These are phyloP conservation scores for Lasioglossum pauxillum DNA, from an alignment of 2,888 invertebrate species.

Conservation along the genomic window DNA sequence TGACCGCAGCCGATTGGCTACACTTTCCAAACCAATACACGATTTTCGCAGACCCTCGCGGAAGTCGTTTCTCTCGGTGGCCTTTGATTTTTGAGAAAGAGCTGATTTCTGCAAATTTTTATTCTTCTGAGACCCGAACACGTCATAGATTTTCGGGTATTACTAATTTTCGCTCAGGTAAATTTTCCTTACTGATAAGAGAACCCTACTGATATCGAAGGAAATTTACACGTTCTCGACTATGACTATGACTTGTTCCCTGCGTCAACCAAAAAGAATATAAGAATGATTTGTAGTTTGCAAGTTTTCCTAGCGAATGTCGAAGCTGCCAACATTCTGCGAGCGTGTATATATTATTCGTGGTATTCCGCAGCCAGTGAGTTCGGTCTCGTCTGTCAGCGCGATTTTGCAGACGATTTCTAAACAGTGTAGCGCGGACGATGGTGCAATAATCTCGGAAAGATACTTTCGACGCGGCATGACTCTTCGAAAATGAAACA, in stretches of 20 bases:
- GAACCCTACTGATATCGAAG: no score
- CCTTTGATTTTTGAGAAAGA: no score
- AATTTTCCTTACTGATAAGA: no score
- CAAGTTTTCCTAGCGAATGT: background rate
- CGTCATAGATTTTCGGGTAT: no score
- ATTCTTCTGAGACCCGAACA: no score
- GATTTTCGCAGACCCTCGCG: background rate
- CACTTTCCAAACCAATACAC: background rate
- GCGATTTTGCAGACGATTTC: background rate
- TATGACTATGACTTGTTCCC: no score
- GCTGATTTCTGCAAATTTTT: no score
- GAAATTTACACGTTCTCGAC: no score
- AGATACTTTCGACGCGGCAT: background rate
- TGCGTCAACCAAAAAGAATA: no score
- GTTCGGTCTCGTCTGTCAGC: background rate
- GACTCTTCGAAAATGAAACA: slow-evolving; percentile 3
- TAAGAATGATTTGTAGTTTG: background rate
- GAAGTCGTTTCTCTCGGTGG: background rate
- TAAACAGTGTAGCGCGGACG: background rate
- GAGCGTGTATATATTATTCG: background rate
- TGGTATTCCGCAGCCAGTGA: background rate
- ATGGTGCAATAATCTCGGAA: background rate
- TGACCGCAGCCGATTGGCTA: background rate
- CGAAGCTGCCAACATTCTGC: background rate
- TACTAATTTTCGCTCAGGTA: no score